Conservation (phyloP, 1,140 invertebrate species). For the Nasonia longicornis region DNA sequence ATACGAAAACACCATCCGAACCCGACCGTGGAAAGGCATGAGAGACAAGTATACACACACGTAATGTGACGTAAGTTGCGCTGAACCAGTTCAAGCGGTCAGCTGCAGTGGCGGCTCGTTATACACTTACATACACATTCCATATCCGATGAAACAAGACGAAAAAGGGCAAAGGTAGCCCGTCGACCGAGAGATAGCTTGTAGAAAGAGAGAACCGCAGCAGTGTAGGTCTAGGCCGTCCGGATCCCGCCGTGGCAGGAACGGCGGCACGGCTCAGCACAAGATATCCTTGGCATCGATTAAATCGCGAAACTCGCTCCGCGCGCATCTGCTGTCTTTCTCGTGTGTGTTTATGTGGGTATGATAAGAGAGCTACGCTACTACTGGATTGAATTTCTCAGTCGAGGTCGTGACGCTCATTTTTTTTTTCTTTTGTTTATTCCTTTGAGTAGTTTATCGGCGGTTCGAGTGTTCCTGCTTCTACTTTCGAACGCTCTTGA, state of each 20-base stretch:
- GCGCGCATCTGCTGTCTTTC: neutral
- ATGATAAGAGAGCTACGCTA: neutral
- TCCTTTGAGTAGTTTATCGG: neutral
- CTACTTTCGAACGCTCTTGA: neutral
- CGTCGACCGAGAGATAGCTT: slow-evolving; percentile 36
- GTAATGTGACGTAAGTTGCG: neutral
- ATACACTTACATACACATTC: neutral
- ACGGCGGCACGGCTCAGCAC: slow-evolving; percentile 41
- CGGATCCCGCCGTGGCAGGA: slow-evolving; percentile 50
- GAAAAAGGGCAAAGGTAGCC: too few relatives aligned
- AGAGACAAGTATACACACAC: neutral
- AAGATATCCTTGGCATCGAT: slow-evolving; percentile 58
- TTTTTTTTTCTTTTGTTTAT: neutral
- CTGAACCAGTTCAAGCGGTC: neutral
- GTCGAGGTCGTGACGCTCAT: neutral
- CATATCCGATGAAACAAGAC: neutral
- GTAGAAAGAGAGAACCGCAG: slow-evolving; percentile 33
- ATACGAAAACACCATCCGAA: neutral
- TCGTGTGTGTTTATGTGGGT: neutral
- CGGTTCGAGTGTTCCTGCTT: neutral
- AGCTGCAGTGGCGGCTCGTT: too few relatives aligned
- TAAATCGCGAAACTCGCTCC: neutral
- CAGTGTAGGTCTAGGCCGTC: slow-evolving; percentile 54
- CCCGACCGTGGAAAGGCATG: slow-evolving; percentile 22
- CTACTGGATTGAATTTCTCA: neutral